A percentile compares a stretch with the other conserved stretches of the same genome.
Evolutionary conservation across 2,797 vertebrate genomes (phyloP).

Genomic region (Arctocebus calabarensis): DNA sequence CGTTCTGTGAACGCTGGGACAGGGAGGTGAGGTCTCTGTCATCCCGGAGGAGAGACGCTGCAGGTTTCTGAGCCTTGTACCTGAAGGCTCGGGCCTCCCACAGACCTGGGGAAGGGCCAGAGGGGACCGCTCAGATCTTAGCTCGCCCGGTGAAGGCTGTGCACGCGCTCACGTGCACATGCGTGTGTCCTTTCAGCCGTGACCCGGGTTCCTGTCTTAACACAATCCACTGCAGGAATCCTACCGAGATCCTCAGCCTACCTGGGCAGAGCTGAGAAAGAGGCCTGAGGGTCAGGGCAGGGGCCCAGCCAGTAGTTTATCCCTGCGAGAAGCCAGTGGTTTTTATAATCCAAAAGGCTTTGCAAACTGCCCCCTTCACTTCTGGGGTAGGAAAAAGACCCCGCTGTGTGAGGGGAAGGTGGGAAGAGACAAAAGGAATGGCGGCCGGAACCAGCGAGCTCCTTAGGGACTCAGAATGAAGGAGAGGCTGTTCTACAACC

Average conservation of each 20-base stretch:
- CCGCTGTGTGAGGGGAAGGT: neutral
- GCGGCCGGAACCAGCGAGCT: neutral
- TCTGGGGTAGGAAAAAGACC: neutral
- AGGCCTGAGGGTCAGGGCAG: neutral
- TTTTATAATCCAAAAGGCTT: neutral
- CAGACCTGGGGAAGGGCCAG: neutral
- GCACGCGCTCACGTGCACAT: accelerated
- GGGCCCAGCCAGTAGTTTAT: neutral
- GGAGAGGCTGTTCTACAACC: neutral
- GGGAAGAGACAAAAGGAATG: neutral
- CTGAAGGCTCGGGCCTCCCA: neutral
- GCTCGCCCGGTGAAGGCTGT: neutral
- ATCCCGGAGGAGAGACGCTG: neutral
- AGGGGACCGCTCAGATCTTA: neutral
- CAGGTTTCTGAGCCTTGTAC: neutral
- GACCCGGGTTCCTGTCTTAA: neutral
- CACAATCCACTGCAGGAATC: neutral
- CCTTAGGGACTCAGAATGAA: neutral
- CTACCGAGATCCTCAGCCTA: neutral
- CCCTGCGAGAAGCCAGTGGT: neutral
- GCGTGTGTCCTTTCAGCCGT: neutral
- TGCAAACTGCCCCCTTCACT: neutral
- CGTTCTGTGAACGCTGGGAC: conserved; percentile 25
- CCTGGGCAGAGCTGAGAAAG: neutral
- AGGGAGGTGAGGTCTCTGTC: neutral